Conservation (phyloP, 2,888 invertebrate genomes). For the Dascillus cervinus region DNA sequence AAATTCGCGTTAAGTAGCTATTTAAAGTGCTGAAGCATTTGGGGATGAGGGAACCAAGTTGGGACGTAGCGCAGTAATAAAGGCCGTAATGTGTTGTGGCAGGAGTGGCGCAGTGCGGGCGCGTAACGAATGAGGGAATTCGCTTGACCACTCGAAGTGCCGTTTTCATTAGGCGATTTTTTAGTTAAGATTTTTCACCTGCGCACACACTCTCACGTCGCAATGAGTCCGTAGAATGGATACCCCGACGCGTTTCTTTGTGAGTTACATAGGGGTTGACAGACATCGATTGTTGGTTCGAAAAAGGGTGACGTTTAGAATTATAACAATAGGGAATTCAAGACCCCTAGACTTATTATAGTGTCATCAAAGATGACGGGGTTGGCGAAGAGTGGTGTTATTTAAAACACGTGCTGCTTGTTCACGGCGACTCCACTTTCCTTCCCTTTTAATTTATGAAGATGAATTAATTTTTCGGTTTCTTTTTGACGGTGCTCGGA, state of each 20-base stretch:
- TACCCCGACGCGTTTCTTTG: too few species aligned
- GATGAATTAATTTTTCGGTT: too few species aligned
- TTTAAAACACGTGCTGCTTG: too few species aligned
- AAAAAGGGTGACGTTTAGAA: constrained; percentile 16
- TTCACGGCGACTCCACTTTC: too few species aligned
- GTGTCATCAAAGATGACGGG: constrained; percentile 14
- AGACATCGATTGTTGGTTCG: constrained; percentile 11
- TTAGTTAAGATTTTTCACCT: too few species aligned
- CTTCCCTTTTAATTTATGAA: too few species aligned
- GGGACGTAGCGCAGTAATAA: constrained; percentile 11
- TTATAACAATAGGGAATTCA: constrained; percentile 13
- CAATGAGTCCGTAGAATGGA: too few species aligned
- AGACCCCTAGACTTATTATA: constrained; percentile 14
- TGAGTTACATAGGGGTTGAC: constrained; percentile 12
- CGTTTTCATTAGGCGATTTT: not conserved
- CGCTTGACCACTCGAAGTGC: not conserved
- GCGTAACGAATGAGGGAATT: constrained; percentile 5
- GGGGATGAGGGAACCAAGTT: constrained; percentile 3
- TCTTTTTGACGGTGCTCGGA: too few species aligned
- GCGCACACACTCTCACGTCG: too few species aligned
- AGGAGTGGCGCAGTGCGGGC: constrained; percentile 13
- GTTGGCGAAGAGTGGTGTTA: too few species aligned
- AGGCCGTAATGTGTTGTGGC: constrained; percentile 9
- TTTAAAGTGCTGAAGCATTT: constrained; percentile 13
- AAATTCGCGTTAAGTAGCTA: constrained; percentile 15